Evolutionary conservation across 2,888 invertebrate genomes (phyloP).

Genomic region (Pasiphila rectangulata): DNA sequence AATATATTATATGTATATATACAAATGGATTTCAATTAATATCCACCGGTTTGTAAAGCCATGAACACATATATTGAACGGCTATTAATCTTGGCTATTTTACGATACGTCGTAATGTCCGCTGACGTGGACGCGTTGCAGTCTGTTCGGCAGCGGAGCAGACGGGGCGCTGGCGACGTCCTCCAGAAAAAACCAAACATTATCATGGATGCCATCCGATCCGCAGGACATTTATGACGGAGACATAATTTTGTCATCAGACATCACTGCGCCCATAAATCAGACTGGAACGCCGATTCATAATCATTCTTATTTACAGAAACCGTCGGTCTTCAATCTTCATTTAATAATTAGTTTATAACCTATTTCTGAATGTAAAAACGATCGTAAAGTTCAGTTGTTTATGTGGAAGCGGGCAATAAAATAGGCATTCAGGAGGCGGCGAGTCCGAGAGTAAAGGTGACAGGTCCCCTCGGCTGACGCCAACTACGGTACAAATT

Average conservation of each 20-base stretch:
- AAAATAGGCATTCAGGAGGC: constrained; percentile 64
- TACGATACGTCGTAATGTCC: no score
- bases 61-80: no score
- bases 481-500: constrained; percentile 79
- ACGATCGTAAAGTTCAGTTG: constrained; percentile 58
- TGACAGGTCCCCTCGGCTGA: constrained; percentile 75
- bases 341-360: constrained; percentile 61
- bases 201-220: constrained; percentile 56
- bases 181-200: constrained; percentile 51
- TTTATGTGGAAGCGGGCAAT: constrained; percentile 66
- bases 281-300: constrained; percentile 48
- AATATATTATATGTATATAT: no score
- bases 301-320: constrained; percentile 47
- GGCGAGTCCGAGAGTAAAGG: constrained; percentile 67
- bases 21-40: constrained; percentile 5
- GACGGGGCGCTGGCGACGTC: constrained; percentile 42
- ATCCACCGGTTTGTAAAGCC: background rate
- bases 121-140: no score
- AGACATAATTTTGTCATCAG: constrained; percentile 59
- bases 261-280: constrained; percentile 49
- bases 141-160: constrained; percentile 12
- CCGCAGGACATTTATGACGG: constrained; percentile 55
- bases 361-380: constrained; percentile 57
- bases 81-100: no score
- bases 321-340: constrained; percentile 44